A percentile compares a stretch with the other conserved stretches of the same genome.
Conservation (phyloP, 2,113 vertebrate species). For the Regulus satrapa region DNA sequence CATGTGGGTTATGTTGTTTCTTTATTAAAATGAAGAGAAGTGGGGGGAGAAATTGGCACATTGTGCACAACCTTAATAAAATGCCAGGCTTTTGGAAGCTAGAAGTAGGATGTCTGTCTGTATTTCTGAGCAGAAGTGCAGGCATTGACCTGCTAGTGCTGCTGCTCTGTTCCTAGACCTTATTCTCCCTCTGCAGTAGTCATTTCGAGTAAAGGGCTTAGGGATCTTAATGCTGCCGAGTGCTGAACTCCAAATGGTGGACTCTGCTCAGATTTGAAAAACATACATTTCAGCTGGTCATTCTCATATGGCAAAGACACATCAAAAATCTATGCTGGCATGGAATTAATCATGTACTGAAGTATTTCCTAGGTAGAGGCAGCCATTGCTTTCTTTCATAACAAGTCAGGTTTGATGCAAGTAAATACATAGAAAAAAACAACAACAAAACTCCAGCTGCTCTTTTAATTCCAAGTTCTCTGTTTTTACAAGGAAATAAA, state of each 20-base stretch:
- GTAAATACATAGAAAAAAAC: not conserved
- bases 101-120: not conserved
- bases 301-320: not conserved
- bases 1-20: fast-evolving
- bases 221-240: not conserved
- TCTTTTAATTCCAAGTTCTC: not conserved
- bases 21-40: not conserved
- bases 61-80: not conserved
- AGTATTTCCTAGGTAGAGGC: not conserved
- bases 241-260: not conserved
- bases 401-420: not conserved
- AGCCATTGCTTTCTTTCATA: constrained; percentile 1
- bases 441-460: not conserved
- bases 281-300: not conserved
- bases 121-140: not conserved
- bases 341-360: not conserved
- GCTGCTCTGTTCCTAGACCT: not conserved
- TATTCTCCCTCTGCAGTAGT: not conserved
- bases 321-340: not conserved
- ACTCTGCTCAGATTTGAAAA: not conserved
- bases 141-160: not conserved
- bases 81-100: not conserved
- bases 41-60: fast-evolving
- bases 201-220: not conserved
- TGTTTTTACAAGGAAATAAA: not conserved